Conservation (phyloP, 2,113 vertebrate species). For the Megaceryle torquata region DNA sequence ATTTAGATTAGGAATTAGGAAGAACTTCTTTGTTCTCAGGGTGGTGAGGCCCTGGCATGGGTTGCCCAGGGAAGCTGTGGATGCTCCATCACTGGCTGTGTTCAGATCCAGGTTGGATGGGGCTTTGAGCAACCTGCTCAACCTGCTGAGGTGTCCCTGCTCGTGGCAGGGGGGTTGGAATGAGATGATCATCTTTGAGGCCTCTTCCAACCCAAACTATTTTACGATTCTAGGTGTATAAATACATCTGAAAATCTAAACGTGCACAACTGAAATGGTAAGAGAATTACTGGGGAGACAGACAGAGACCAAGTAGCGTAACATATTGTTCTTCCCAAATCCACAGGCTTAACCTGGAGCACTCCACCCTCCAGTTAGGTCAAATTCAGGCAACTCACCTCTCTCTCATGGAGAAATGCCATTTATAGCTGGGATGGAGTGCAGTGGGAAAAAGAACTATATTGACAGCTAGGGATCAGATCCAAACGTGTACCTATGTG, state of each 20-base stretch:
- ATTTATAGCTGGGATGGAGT: not conserved
- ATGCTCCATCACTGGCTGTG: too few relatives aligned
- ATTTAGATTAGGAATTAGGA: too few relatives aligned
- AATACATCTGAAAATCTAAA: not conserved
- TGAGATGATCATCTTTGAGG: too few relatives aligned
- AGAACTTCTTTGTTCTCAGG: too few relatives aligned
- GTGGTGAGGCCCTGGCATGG: too few relatives aligned
- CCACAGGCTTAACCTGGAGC: not conserved
- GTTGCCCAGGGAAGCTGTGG: too few relatives aligned
- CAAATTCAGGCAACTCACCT: not conserved
- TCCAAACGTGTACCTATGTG: not conserved
- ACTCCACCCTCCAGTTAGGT: not conserved
- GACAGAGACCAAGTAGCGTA: accelerated
- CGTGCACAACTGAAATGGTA: not conserved
- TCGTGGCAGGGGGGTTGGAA: too few relatives aligned
- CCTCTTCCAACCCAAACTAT: too few relatives aligned
- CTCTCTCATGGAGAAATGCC: not conserved
- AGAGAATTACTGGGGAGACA: not conserved
- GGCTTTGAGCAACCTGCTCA: too few relatives aligned
- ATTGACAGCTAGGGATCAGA: not conserved
- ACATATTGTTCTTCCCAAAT: not conserved
- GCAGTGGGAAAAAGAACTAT: not conserved
- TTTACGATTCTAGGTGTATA: not conserved
- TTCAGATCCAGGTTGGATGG: too few relatives aligned
- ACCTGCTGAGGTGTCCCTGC: too few relatives aligned